Base-by-base conservation (phyloP, 2,797 vertebrate species). In the Tapirus indicus region DNA sequence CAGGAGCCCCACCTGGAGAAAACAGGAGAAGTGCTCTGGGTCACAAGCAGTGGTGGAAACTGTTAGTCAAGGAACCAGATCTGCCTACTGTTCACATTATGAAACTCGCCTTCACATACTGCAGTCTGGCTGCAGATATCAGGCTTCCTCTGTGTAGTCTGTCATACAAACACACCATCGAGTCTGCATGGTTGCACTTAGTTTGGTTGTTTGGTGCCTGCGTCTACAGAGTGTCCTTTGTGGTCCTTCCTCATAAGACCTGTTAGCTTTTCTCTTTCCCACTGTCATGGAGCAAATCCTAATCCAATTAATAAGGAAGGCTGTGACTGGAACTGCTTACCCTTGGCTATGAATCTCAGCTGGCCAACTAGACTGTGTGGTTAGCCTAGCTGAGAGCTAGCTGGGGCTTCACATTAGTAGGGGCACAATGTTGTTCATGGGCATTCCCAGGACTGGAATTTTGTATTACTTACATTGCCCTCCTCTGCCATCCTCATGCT, bases 91-190 rank as follows among this genome's bases (percentile, higher is more conserved):
- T 38, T 1, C 35, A 6, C 9, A 0, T 16, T 8, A 52, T 7
- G 35, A 17, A 71, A 25, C 12, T 32, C 6, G 0, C 14, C 35
- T 75, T 13, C 1, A 4, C 12, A 3, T 35, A 16, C 62, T 23
- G 2, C 13, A 9, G 27, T 13, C 68, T 18, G 82, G 38, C 72
- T 12, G 38, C 52, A n/a, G 64, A 21, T 18, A 6, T n/a, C 5
- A 12, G 13, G 23, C 29, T 10, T 27, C 29, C 4, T 38, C 32
- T 7, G 20, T 23, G 5, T 21, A 11, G 29, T 21, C 29, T 27
- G 6, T 20, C 2, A 21, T 32, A 1, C 18, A 32, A n/a, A 4
- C 2, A 3, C 3, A 0, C 58, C 1, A 0, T 17, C 4, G 0
- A 6, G 54, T 13, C 69, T 5, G 6, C 0, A 2, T 11, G 13